Evolutionary conservation across 2,113 vertebrate species (phyloP).

Genomic region (Leiothrix lutea): DNA sequence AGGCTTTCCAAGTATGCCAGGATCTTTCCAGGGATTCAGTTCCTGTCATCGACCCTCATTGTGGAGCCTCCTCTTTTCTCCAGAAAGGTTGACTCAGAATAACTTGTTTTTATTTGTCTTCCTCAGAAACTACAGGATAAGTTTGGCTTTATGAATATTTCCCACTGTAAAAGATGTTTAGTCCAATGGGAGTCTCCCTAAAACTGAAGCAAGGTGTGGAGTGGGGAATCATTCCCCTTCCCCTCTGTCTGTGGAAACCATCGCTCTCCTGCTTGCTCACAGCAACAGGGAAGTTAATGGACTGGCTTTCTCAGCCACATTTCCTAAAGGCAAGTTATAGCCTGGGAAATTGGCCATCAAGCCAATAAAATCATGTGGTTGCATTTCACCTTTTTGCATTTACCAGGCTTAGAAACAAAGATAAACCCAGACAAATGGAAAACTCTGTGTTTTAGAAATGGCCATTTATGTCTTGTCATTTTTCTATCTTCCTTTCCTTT

Average conservation of each 20-base stretch:
- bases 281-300: neutral
- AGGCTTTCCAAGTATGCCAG: neutral
- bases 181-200: neutral
- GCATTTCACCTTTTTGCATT: neutral
- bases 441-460: neutral
- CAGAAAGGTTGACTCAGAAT: neutral
- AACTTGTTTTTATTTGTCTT: neutral
- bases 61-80: neutral
- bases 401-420: neutral
- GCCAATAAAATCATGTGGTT: constrained; percentile 23
- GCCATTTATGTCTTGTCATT: neutral
- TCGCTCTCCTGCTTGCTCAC: neutral
- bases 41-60: fast-evolving
- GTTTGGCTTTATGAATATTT: neutral
- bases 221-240: neutral
- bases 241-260: neutral
- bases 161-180: neutral
- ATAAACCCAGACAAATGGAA: neutral
- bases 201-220: neutral
- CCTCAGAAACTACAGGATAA: neutral
- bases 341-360: constrained; percentile 28
- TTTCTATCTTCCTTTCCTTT: neutral
- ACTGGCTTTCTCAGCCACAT: neutral
- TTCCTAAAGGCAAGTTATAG: constrained; percentile 40
- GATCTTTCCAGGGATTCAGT: neutral